Conservation (phyloP, 2,797 vertebrate genomes). For the Pogonophryne albipinna region DNA sequence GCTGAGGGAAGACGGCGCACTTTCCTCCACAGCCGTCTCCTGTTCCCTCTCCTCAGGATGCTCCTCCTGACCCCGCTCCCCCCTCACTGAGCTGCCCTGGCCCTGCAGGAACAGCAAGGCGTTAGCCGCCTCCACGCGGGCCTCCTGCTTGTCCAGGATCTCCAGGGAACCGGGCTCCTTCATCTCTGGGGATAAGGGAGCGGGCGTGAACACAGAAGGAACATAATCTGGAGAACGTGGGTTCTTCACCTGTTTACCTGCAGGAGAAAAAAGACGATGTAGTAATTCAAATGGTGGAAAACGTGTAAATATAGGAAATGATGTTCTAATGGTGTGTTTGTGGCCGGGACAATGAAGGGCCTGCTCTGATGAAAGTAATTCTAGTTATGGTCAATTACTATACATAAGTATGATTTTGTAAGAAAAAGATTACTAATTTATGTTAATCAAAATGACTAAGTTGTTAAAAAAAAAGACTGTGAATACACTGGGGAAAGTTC, state of each 20-base stretch:
- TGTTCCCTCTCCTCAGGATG: constrained; percentile 50
- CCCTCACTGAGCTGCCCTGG: constrained; percentile 71
- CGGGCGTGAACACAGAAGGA: constrained; percentile 80
- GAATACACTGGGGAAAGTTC: no score
- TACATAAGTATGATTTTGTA: no score
- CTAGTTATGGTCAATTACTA: no score
- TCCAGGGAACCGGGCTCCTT: constrained; percentile 77
- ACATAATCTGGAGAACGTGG: constrained; percentile 85
- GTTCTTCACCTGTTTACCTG: constrained; percentile 88
- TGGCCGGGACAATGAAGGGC: no score
- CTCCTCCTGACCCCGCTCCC: constrained; percentile 47
- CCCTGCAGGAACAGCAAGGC: constrained; percentile 85
- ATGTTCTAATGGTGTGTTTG: not conserved
- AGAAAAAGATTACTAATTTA: no score
- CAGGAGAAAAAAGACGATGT: constrained; percentile 9
- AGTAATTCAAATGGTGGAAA: not conserved
- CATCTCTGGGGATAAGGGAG: constrained; percentile 72
- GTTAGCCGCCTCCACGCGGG: constrained; percentile 86
- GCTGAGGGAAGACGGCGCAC: constrained; percentile 71
- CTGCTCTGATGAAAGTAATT: no score
- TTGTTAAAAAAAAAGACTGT: no score
- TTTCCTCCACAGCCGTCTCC: constrained; percentile 59
- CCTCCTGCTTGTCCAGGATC: constrained; percentile 83
- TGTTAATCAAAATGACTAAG: no score
- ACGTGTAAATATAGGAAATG: not conserved